Evolutionary conservation across 2,113 vertebrate genomes (phyloP).

Genomic region (Prinia subflava): DNA sequence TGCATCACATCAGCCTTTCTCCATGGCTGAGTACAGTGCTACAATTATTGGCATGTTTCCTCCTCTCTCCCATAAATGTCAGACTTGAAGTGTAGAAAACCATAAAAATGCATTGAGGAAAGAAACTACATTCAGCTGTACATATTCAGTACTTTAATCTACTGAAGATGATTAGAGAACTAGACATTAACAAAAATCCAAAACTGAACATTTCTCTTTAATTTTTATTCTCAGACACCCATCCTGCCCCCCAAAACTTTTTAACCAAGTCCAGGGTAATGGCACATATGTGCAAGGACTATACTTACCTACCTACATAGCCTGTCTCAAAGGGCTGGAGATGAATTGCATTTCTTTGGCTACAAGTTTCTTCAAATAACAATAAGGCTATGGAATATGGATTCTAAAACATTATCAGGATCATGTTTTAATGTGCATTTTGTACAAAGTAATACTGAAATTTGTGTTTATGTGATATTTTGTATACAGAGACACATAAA

Average conservation of each 20-base stretch:
- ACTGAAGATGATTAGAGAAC: not conserved
- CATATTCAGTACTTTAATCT: not conserved
- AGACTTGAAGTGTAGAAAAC: not conserved
- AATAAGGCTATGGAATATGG: not conserved
- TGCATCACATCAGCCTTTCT: not conserved
- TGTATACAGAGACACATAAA: not conserved
- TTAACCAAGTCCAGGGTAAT: not conserved
- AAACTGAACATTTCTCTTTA: not conserved
- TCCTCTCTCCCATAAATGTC: not conserved
- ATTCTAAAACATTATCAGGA: not conserved
- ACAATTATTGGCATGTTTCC: not conserved
- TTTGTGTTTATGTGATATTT: not conserved
- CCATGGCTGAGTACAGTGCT: not conserved
- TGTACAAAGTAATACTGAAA: not conserved
- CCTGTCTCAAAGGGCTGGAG: not conserved
- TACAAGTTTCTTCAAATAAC: not conserved
- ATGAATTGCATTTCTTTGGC: not conserved
- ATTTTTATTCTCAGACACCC: not conserved
- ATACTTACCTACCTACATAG: not conserved
- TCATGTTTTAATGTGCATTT: not conserved
- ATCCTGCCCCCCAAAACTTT: fast-evolving
- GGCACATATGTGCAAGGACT: not conserved
- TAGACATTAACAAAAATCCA: not conserved
- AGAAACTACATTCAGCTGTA: not conserved
- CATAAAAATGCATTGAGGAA: not conserved